Evolutionary conservation across 2,113 vertebrate genomes (phyloP), one percentile per base, ranked within the genome.

Genomic region (Eleginops maclovinus): DNA sequence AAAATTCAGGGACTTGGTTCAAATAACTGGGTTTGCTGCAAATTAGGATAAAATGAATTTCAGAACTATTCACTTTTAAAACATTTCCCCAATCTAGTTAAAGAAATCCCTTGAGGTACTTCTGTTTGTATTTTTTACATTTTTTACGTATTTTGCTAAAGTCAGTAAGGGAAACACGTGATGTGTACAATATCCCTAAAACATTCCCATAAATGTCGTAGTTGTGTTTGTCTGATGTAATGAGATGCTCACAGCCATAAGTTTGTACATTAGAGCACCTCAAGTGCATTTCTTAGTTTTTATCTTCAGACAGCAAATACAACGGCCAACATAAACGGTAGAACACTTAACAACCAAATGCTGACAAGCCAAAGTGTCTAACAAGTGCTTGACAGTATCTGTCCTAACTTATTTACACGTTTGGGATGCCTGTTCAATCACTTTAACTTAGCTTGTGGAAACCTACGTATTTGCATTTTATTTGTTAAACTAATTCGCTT

Each of bases 181-280:
- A 24, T 49, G 15, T 53, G 17, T 46, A 36, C 62, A 58, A 19
- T 21, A 41, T 41, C 13, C 21, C 9, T 16, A 14, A 84, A 76
- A 69, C 82, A 86, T 90, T 88, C 82, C 78, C 59, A 75, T 81
- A 43, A 51, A 74, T 65, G 54, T 65, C 0, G 19, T 50, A 63
- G 22, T 21, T 77, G 19, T 70, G 14, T 77, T 49, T 71, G 50
- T 69, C 55, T 24, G 17, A 3, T 28, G 16, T 51, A 1, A 16
- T 36, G 24, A 69, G 58, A 78, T 28, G 26, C 8, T 71, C 51
- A 61, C 1, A 7, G 61, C 67, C 22, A 28, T 61, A n/a, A 9
- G 4, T 82, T 49, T 73, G 31, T 81, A 59, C 22, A 14, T 55
- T 15, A 16, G 44, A 22, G 47, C 11, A 75, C 55, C 11, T 31